These are phyloP conservation scores for Hemitrygon akajei DNA, from an alignment of 2,797 vertebrate genomes.

Conservation along the genomic window DNA sequence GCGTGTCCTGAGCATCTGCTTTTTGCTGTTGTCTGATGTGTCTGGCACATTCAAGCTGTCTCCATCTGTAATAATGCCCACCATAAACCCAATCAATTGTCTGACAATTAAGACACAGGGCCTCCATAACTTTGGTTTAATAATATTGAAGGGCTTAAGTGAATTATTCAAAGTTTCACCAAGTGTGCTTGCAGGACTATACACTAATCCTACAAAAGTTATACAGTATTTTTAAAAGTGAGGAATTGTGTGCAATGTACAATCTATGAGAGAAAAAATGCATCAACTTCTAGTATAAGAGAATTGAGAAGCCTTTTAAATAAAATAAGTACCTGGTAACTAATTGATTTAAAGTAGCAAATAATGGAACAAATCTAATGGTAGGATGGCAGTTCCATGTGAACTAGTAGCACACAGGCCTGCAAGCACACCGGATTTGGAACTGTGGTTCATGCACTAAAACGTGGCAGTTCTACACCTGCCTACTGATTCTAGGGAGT, in stretches of 20 bases:
- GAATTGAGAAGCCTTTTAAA: background rate
- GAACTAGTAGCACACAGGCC: background rate
- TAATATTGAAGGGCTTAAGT: background rate
- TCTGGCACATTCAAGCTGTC: constrained; percentile 76
- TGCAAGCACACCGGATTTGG: background rate
- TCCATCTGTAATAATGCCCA: constrained; percentile 55
- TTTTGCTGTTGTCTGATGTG: constrained; percentile 83
- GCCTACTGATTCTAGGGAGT: too few relatives aligned
- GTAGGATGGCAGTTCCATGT: too few relatives aligned
- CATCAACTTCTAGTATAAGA: background rate
- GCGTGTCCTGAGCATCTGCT: constrained; percentile 89
- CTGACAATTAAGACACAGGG: background rate
- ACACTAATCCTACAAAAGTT: background rate
- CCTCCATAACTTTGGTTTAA: background rate
- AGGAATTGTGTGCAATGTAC: background rate
- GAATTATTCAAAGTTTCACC: background rate
- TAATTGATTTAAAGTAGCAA: background rate
- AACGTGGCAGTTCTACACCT: too few relatives aligned
- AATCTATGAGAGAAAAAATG: background rate
- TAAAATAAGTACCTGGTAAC: background rate
- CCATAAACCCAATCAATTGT: background rate
- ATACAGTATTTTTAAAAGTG: too few relatives aligned
- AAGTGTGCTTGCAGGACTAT: background rate
- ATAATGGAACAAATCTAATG: background rate
- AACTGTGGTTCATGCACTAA: too few relatives aligned